phyloP scores from a whole-genome alignment of 2,888 invertebrate genomes.

The Achlya flavicornis region DNA sequence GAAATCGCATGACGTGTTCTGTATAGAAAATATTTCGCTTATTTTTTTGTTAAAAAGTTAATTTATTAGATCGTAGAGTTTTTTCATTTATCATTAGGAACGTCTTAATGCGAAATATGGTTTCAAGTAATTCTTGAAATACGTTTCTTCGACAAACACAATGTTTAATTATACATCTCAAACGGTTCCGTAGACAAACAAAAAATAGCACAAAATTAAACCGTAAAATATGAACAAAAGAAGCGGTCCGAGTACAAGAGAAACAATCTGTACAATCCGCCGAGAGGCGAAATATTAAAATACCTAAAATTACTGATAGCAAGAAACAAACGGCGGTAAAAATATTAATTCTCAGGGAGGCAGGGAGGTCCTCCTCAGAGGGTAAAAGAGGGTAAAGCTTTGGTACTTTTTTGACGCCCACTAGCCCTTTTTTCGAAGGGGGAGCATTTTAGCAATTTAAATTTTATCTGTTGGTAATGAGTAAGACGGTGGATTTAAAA shows the following conservation, averaged over 20 bases:
- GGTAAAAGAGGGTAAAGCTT: constrained; percentile 25
- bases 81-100: too few relatives aligned
- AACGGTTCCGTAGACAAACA: constrained; percentile 16
- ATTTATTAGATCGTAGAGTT: too few relatives aligned
- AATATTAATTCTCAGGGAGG: constrained; percentile 63
- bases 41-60: too few relatives aligned
- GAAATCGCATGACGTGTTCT: too few relatives aligned
- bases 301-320: constrained; percentile 55
- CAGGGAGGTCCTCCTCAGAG: constrained; percentile 41
- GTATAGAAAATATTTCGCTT: too few relatives aligned
- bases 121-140: too few relatives aligned
- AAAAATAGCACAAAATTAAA: constrained; percentile 5
- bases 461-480: constrained; percentile 78
- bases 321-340: constrained; percentile 63
- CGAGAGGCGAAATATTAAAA: constrained; percentile 30
- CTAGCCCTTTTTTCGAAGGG: constrained; percentile 75
- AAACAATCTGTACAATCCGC: constrained; percentile 12
- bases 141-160: constrained; percentile 23
- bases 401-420: constrained; percentile 76
- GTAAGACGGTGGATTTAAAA: constrained; percentile 52
- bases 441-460: constrained; percentile 76
- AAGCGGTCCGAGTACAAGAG: constrained; percentile 11
- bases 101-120: too few relatives aligned
- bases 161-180: constrained; percentile 24
- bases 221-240: constrained; percentile 11